A percentile compares a stretch with the other conserved stretches of the same genome.
Conservation (phyloP, 1,140 invertebrate species). For the Neodiprion virginianus region DNA sequence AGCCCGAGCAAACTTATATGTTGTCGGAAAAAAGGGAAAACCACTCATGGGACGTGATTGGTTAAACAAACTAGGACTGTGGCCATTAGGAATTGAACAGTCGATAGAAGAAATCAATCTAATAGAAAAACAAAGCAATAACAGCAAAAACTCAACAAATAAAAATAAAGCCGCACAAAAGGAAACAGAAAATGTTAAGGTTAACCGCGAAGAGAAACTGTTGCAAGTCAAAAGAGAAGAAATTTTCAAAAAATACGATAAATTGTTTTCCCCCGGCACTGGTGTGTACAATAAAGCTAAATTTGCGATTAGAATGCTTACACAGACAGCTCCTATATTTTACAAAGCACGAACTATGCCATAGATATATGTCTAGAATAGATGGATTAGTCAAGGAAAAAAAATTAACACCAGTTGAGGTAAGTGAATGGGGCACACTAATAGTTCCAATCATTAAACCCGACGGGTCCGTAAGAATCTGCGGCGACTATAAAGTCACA, state of each 20-base stretch:
- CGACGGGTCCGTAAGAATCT: slow-evolving; percentile 51
- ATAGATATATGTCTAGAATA: slow-evolving; percentile 49
- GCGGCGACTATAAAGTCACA: slow-evolving; percentile 56
- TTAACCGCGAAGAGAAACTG: too few species aligned
- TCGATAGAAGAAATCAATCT: background rate
- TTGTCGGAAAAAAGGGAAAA: background rate
- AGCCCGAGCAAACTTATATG: background rate
- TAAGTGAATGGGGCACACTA: slow-evolving; percentile 53
- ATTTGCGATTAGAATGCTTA: slow-evolving; percentile 32
- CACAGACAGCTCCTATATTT: slow-evolving; percentile 40
- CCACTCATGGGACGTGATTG: background rate
- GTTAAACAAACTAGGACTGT: background rate
- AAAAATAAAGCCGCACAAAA: background rate
- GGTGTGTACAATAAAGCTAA: slow-evolving; percentile 25
- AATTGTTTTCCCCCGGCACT: slow-evolving; percentile 23
- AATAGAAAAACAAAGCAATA: background rate
- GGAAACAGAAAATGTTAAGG: too few species aligned
- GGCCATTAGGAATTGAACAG: background rate
- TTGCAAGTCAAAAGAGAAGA: background rate
- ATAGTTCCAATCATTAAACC: slow-evolving; percentile 60
- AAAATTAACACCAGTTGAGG: slow-evolving; percentile 37
- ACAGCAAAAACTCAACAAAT: background rate
- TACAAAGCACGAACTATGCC: slow-evolving; percentile 39
- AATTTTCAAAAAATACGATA: slow-evolving; percentile 5
- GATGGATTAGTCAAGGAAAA: slow-evolving; percentile 44